A percentile compares a stretch with the other conserved stretches of the same genome.
These are phyloP conservation scores for Epizoanthus illoricatus DNA, from an alignment of 92 coral and sea anemone species.

Conservation along the genomic window DNA sequence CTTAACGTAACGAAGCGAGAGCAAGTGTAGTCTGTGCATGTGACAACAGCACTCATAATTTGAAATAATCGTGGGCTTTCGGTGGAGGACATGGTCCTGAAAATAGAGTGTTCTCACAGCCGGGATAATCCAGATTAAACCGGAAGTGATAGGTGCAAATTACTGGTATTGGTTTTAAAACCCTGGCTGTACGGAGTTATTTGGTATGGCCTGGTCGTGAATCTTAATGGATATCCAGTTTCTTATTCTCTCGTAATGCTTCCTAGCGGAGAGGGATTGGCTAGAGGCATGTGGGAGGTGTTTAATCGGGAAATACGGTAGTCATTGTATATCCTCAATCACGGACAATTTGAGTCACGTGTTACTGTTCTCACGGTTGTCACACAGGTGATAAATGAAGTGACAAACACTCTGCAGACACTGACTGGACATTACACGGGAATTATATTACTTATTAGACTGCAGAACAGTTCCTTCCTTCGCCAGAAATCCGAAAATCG, in stretches of 20 bases:
- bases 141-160: constrained; percentile 1
- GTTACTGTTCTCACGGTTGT: constrained; percentile 5
- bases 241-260: background rate
- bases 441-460: no score
- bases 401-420: background rate
- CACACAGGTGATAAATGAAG: background rate
- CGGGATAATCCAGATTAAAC: background rate
- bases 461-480: no score
- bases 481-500: no score
- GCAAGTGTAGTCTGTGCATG: background rate
- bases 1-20: no score
- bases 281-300: no score
- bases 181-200: background rate
- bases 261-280: no score
- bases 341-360: background rate
- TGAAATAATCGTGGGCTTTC: background rate
- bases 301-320: background rate
- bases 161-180: background rate
- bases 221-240: background rate
- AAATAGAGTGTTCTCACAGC: background rate
- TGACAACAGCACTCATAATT: background rate
- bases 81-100: background rate
- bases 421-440: no score
- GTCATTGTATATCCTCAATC: background rate
- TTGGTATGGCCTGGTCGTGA: no score